Evolutionary conservation across 2,888 invertebrate genomes (phyloP).

Genomic region (Gymnosoma rotundatum): DNA sequence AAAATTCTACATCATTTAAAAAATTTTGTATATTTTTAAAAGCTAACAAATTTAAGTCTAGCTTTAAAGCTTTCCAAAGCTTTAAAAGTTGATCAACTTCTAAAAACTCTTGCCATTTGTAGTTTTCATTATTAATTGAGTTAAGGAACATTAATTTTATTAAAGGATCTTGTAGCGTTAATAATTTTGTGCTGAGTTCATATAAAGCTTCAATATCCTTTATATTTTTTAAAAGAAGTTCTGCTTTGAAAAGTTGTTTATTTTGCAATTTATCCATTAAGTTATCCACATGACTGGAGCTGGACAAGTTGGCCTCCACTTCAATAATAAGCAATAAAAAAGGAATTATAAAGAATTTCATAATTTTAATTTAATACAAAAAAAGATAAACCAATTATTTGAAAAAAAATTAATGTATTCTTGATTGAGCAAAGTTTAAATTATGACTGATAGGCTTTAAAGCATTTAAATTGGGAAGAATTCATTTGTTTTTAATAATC

Average conservation of each 20-base stretch:
- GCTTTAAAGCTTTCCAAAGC: conserved; percentile 35
- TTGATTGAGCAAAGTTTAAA: conserved; percentile 10
- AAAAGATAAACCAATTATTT: not conserved
- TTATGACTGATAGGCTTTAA: conserved; percentile 45
- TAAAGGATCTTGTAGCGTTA: conserved; percentile 25
- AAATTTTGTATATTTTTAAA: conserved; percentile 3
- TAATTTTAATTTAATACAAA: conserved; percentile 38
- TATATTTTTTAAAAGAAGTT: conserved; percentile 58
- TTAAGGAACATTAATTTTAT: conserved; percentile 36
- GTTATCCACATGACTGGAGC: conserved; percentile 10
- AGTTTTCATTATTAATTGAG: conserved; percentile 28
- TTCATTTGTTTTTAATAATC: conserved; percentile 12
- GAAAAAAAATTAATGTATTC: conserved; percentile 10
- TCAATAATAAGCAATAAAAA: conserved; percentile 25
- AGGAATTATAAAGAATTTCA: conserved; percentile 41
- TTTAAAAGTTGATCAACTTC: conserved; percentile 17
- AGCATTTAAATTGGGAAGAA: not conserved
- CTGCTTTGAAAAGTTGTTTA: conserved; percentile 43
- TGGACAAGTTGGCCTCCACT: not conserved
- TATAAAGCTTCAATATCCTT: conserved; percentile 48
- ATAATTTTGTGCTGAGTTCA: conserved; percentile 50
- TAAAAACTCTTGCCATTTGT: conserved; percentile 50
- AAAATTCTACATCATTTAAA: conserved; percentile 28
- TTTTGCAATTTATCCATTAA: conserved; percentile 57
- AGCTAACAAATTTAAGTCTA: not conserved